Conservation (phyloP, 2,113 vertebrate genomes). For the Paradoxurus hermaphroditus region DNA sequence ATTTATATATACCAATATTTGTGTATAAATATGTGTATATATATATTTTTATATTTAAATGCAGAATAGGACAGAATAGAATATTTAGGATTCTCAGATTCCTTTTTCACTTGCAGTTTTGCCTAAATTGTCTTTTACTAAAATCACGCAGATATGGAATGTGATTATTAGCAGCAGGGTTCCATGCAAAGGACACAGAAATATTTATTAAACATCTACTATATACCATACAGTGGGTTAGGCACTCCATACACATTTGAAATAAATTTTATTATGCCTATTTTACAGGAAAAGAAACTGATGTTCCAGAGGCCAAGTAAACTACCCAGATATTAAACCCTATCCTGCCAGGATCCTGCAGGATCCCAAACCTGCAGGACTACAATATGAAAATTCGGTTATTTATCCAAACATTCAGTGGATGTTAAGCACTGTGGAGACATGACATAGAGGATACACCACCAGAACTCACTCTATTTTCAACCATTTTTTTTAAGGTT, state of each 20-base stretch:
- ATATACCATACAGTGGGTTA: background rate
- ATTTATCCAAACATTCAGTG: constrained; percentile 3
- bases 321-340: background rate
- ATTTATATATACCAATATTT: no score
- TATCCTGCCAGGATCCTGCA: background rate
- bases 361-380: no score
- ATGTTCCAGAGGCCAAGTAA: background rate
- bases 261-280: background rate
- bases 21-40: no score
- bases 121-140: background rate
- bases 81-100: background rate
- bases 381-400: background rate
- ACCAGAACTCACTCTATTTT: background rate
- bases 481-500: no score
- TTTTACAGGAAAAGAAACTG: constrained; percentile 23
- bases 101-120: constrained; percentile 8
- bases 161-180: background rate
- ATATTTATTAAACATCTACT: background rate
- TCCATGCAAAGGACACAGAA: constrained; percentile 4
- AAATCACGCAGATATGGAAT: background rate
- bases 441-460: background rate
- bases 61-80: background rate
- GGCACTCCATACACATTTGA: background rate
- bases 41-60: background rate
- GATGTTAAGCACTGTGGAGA: background rate